phyloP scores from a whole-genome alignment of 2,888 invertebrate species.

The Drosophila subquinaria region DNA sequence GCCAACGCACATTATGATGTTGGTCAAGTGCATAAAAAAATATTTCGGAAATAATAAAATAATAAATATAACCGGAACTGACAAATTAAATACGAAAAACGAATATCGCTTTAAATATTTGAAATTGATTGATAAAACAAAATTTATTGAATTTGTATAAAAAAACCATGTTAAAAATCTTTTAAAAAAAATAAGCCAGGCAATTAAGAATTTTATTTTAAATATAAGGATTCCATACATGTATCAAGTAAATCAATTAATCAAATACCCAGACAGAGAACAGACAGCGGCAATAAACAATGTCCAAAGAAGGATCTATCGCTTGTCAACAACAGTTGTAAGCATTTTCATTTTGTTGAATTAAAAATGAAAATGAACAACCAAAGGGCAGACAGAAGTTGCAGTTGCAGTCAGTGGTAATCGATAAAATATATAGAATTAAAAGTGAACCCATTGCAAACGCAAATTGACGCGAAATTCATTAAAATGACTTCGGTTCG shows the following conservation, averaged over 20 bases:
- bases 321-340: constrained; percentile 7
- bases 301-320: neutral
- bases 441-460: constrained; percentile 55
- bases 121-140: neutral
- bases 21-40: constrained; percentile 27
- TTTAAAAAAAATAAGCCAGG: neutral
- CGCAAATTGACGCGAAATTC: constrained; percentile 72
- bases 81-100: neutral
- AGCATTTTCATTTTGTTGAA: constrained; percentile 48
- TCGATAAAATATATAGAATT: constrained; percentile 26
- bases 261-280: constrained; percentile 30
- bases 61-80: neutral
- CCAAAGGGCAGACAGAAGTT: constrained; percentile 10
- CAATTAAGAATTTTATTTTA: neutral
- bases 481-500: constrained; percentile 72
- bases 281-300: constrained; percentile 2
- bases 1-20: constrained; percentile 15
- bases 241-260: constrained; percentile 51
- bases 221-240: constrained; percentile 19
- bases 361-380: constrained; percentile 49
- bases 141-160: neutral
- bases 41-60: constrained; percentile 6
- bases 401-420: neutral
- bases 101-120: neutral
- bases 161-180: neutral